A percentile compares a stretch with the other conserved stretches of the same genome.
Evolutionary conservation across 1,140 invertebrate species (phyloP).

Genomic region (Pachypeltis micranthus): DNA sequence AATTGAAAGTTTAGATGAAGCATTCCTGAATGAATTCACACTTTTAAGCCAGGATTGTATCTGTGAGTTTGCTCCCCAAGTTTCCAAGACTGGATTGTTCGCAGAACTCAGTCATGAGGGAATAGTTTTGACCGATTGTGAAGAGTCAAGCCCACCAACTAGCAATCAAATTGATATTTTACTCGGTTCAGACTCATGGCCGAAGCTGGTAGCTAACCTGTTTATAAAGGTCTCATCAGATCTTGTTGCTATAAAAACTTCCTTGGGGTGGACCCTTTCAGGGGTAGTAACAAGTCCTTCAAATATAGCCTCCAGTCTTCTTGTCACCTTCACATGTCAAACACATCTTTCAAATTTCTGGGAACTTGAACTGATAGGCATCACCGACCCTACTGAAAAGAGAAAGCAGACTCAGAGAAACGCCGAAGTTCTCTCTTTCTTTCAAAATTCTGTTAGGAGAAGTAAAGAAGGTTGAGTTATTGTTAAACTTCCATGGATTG

Average conservation of each 20-base stretch:
- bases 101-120: background rate
- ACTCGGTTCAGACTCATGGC: background rate
- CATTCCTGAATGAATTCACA: background rate
- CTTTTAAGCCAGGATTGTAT: background rate
- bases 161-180: constrained; percentile 1
- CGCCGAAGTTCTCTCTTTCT: background rate
- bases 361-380: background rate
- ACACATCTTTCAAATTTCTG: background rate
- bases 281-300: background rate
- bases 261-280: background rate
- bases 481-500: background rate
- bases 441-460: background rate
- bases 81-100: background rate
- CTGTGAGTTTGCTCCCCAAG: background rate
- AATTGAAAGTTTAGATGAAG: background rate
- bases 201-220: background rate
- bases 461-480: background rate
- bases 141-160: no score
- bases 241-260: background rate
- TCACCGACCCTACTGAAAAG: background rate
- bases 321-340: background rate
- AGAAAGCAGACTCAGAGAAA: background rate
- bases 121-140: background rate
- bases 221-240: background rate
- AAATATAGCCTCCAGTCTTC: background rate